Percentiles rank a stretch among this genome's conserved stretches.
These are phyloP conservation scores for Lycophotia porphyrea DNA, from an alignment of 2,888 invertebrate genomes.

Conservation along the genomic window DNA sequence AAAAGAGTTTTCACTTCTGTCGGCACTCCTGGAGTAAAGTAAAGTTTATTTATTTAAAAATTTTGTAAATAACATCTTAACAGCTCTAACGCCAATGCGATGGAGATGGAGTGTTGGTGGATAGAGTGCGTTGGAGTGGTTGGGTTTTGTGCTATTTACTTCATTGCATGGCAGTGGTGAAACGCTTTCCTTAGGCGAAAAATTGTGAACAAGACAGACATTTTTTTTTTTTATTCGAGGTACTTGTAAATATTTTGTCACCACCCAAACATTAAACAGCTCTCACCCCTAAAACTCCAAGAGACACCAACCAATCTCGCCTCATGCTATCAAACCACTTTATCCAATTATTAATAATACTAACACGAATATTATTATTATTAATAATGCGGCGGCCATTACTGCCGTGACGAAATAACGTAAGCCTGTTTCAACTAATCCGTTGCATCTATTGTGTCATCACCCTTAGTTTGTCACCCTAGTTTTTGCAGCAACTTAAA, in stretches of 20 bases:
- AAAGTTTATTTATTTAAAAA: too few species aligned
- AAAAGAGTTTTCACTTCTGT: too few species aligned
- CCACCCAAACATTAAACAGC: conserved; percentile 16
- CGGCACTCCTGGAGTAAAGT: too few species aligned
- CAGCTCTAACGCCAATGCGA: too few species aligned
- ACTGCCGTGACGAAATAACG: conserved; percentile 84
- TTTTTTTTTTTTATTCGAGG: background rate
- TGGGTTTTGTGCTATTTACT: background rate
- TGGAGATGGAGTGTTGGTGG: too few species aligned
- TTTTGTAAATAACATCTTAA: too few species aligned
- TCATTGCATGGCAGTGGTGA: background rate
- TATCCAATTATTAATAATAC: conserved; percentile 60
- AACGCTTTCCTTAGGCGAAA: background rate
- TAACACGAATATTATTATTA: conserved; percentile 72
- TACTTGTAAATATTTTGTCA: background rate
- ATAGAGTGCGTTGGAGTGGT: too few species aligned
- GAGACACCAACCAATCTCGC: conserved; percentile 43
- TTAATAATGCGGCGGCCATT: conserved; percentile 76
- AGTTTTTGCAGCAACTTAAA: conserved; percentile 57
- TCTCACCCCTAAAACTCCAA: conserved; percentile 32
- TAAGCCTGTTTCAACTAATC: conserved; percentile 86
- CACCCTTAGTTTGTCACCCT: conserved; percentile 80
- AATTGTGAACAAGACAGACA: background rate
- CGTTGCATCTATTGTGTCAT: conserved; percentile 79
- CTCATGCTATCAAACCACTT: conserved; percentile 41